Evolutionary conservation across 2,113 vertebrate genomes (phyloP).

Genomic region (Sorex araneus): DNA sequence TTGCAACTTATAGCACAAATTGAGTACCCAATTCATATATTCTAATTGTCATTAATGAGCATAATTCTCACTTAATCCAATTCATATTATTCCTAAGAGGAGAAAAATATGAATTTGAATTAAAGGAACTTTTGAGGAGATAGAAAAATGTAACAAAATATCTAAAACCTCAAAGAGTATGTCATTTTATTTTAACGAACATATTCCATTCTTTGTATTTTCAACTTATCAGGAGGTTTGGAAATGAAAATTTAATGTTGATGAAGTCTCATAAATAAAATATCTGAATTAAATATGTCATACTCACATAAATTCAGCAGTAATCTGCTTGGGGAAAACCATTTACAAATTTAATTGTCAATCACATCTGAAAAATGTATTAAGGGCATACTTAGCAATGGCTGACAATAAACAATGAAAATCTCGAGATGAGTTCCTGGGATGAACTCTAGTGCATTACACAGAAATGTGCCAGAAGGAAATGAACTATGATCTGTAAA

Average conservation of each 20-base stretch:
- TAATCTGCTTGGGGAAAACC: neutral
- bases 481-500: neutral
- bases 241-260: conserved; percentile 29
- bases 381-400: neutral
- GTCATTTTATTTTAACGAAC: conserved; percentile 43
- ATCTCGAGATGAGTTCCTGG: neutral
- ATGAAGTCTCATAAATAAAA: conserved; percentile 51
- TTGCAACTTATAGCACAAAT: conserved; percentile 1
- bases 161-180: neutral
- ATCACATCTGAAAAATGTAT: conserved; percentile 41
- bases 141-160: conserved; percentile 49
- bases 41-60: conserved; percentile 29
- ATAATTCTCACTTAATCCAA: conserved; percentile 58
- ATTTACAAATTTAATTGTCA: neutral
- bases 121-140: conserved; percentile 10
- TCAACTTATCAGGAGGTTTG: conserved; percentile 33
- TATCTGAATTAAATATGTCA: neutral
- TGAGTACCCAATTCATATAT: conserved; percentile 29
- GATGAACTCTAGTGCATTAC: conserved; percentile 34
- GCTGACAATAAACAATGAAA: conserved; percentile 36
- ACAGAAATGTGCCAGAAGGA: neutral
- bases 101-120: neutral
- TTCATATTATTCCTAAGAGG: conserved; percentile 6
- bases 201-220: neutral
- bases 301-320: neutral